Evolutionary conservation across 2,888 invertebrate genomes (phyloP).

Genomic region (Melikaiella ostensackeni): DNA sequence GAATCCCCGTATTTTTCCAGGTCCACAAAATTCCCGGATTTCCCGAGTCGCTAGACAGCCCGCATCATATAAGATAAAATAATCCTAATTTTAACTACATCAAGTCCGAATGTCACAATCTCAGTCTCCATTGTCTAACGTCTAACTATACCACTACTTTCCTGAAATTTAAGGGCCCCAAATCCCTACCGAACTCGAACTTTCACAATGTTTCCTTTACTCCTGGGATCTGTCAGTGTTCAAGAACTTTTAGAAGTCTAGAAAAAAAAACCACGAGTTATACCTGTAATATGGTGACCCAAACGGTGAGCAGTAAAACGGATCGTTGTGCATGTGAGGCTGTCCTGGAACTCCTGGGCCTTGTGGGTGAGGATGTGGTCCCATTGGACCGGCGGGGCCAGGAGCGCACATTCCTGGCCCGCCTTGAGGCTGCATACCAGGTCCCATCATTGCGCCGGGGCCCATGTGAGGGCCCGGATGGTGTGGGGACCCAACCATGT

Average conservation of each 20-base stretch:
- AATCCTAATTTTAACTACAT: too few species aligned
- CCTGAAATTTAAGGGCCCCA: neutral
- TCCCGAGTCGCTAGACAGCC: too few species aligned
- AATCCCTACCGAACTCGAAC: neutral
- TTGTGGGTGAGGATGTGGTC: constrained; percentile 66
- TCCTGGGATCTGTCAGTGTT: too few species aligned
- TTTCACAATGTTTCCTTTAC: constrained; percentile 2
- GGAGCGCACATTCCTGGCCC: constrained; percentile 74
- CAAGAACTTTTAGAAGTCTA: neutral
- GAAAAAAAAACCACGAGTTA: constrained; percentile 44
- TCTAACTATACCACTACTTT: neutral
- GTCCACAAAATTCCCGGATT: too few species aligned
- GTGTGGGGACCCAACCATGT: constrained; percentile 75
- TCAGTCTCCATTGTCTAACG: too few species aligned
- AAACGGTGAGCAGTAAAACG: constrained; percentile 81
- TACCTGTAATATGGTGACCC: constrained; percentile 81
- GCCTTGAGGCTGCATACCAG: constrained; percentile 73
- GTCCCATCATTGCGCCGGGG: constrained; percentile 64
- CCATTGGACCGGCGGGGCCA: constrained; percentile 73
- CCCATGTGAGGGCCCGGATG: constrained; percentile 75
- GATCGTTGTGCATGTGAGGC: constrained; percentile 79
- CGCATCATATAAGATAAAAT: too few species aligned
- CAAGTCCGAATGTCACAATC: too few species aligned
- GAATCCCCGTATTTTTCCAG: too few species aligned
- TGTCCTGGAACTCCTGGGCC: constrained; percentile 75